Conservation (phyloP, 1,140 invertebrate genomes). For the Bursaphelenchus mucronatus region DNA sequence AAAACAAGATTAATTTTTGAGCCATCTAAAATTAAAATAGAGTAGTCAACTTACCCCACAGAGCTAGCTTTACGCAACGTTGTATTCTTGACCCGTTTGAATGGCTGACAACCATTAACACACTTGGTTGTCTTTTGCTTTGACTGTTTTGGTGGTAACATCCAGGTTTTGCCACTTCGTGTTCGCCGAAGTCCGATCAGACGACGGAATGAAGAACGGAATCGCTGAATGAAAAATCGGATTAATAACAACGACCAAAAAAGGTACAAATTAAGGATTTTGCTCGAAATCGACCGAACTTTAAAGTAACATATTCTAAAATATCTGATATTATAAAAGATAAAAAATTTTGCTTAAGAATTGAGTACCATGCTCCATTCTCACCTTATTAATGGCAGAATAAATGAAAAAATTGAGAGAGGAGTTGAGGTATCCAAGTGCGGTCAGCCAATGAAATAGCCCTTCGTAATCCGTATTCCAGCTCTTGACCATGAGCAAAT, state of each 20-base stretch:
- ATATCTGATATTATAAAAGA: background rate
- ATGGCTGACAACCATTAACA: slow-evolving; percentile 39
- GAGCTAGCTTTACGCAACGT: slow-evolving; percentile 46
- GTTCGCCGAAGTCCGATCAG: slow-evolving; percentile 45
- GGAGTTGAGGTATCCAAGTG: slow-evolving; percentile 58
- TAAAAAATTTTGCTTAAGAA: no score
- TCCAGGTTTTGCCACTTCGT: slow-evolving; percentile 49
- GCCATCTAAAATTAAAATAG: no score
- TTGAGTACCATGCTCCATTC: no score
- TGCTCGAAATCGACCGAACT: slow-evolving; percentile 25
- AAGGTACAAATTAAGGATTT: no score
- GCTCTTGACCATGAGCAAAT: slow-evolving; percentile 40
- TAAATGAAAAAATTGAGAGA: slow-evolving; percentile 60
- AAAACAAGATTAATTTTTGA: no score
- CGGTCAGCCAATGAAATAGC: slow-evolving; percentile 60
- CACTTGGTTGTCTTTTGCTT: slow-evolving; percentile 12
- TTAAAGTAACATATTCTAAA: slow-evolving; percentile 56
- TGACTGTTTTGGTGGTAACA: slow-evolving; percentile 50
- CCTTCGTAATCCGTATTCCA: slow-evolving; percentile 48
- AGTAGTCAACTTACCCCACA: slow-evolving; percentile 40
- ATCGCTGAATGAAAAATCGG: no score
- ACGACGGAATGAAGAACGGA: slow-evolving; percentile 32
- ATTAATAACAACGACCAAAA: no score
- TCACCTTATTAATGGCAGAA: slow-evolving; percentile 59
- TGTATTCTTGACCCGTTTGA: slow-evolving; percentile 47